Base-by-base conservation (phyloP, 2,888 invertebrate genomes). In the Agriotes lineatus region DNA sequence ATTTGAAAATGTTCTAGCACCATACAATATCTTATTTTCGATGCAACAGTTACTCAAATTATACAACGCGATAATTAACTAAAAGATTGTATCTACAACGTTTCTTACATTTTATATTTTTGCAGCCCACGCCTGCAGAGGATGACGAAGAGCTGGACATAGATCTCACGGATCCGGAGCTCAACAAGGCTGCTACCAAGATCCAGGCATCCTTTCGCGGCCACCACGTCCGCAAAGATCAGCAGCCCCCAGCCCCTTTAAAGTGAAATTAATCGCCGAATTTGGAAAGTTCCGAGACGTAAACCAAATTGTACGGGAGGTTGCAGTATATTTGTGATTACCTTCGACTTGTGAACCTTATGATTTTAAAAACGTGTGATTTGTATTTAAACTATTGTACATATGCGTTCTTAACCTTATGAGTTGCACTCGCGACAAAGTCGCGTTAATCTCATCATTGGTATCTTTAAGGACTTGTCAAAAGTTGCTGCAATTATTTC, bases 161-260 rank as follows among this genome's bases (percentile, higher is more conserved):
- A 75, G 95, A 96, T 85, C 87, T 95, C 74, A 88, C 90, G 72
- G 96, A 96, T 86, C 95, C 95, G 14, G 93, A 95, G 76, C 86
- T 96, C 78, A 91, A 94, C 85, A 94, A 94, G 82, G 96, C 96
- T 0, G 96, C 96, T 22, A 94, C 94, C 70, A 96, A 95, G 86
- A 96, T 96, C 74, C 96, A 96, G 82, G 95, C 96, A 62, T 94
- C 95, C 54, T 96, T 96, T 90, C 91, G 96, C 74, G 95, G 95
- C 70, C 95, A 95, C 86, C 93, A 94, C 87, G 93, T 90, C 63
- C 94, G 95, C 85, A 94, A 93, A 85, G 93, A 93, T 60, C 86
- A 86, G 72, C 83, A 86, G n/a, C n/a, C n/a, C n/a, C n/a, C n/a
- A n/a, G n/a, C n/a, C n/a, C n/a, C n/a, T n/a, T n/a, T n/a, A 42